Base-by-base conservation (phyloP, 2,113 vertebrate genomes). In the Megaleporinus macrocephalus region DNA sequence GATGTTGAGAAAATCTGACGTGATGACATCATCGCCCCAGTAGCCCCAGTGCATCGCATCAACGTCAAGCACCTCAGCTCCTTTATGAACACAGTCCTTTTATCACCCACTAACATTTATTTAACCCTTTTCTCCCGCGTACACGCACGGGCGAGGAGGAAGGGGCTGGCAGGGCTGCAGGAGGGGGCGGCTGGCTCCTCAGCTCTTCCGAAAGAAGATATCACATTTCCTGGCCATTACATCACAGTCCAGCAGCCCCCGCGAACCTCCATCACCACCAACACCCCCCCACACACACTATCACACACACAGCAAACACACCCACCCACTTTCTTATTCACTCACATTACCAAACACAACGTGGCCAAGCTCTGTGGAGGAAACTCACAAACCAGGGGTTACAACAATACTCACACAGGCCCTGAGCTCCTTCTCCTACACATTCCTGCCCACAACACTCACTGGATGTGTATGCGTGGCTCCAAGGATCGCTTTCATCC, bases 51-150 rank as follows among this genome's bases (percentile, higher is more conserved):
- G 51, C 49, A 57, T 69, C 61, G 13, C 47, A 65, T 78, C 44
- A 70, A 22, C 33, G 27, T 79, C 65, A 47, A 66, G 72, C 62
- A 55, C 51, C 36, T 76, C 61, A 26, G 36, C 73, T 16, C 71
- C 74, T 71, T 53, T 33, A 72, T 93, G 95, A 96, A 97, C 97
- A 96, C 95, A 96, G 95, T 93, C 93, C 96, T 95, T 96, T 97
- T 98, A 98, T 98, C 97, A 94, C 95, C 94, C 96, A 97, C 96
- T 97, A 98, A 98, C 97, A 98, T 99, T 98, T 98, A 96, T 97
- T 97, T 99, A 98, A 98, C 97, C 97, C 95, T 94, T 96, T 95
- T 95, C 95, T 95, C 93, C 91, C 91, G 91, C 94, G 90, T 93
- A 91, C 90, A 20, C 22, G 5, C 7, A 20, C 73, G 72, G 73